These are phyloP conservation scores for Acanthurus lineatus DNA, from an alignment of 2,797 vertebrate species.

Conservation along the genomic window DNA sequence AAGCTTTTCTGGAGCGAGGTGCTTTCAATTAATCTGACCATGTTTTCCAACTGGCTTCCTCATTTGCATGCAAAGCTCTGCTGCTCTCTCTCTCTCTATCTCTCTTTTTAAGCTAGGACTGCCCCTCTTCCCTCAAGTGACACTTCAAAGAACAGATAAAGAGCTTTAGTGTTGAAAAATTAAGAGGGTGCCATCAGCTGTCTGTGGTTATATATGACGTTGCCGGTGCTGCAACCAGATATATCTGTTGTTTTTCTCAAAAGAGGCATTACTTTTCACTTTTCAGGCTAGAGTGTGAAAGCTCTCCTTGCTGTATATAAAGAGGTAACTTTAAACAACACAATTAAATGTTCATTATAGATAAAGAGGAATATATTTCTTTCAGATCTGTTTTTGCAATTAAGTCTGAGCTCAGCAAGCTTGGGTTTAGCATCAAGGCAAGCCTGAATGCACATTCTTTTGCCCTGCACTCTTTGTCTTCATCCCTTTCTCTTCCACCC, in stretches of 20 bases:
- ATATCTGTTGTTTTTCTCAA: neutral
- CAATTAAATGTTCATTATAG: neutral
- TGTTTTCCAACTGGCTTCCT: slow-evolving; percentile 57
- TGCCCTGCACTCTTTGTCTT: slow-evolving; percentile 59
- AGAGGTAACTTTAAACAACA: neutral
- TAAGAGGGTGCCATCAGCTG: slow-evolving; percentile 48
- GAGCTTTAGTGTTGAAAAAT: slow-evolving; percentile 58
- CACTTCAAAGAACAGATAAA: slow-evolving; percentile 62
- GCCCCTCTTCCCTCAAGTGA: slow-evolving; percentile 28
- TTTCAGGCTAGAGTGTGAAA: neutral
- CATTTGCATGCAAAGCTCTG: slow-evolving; percentile 74
- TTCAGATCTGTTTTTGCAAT: slow-evolving; percentile 19
- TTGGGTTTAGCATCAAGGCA: slow-evolving; percentile 37
- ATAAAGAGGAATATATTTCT: neutral
- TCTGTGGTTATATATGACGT: slow-evolving; percentile 35
- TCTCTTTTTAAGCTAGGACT: neutral
- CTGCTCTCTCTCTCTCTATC: neutral
- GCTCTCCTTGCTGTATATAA: neutral
- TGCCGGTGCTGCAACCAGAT: slow-evolving; percentile 15
- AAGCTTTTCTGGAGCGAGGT: slow-evolving; percentile 20
- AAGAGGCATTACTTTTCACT: slow-evolving; percentile 9
- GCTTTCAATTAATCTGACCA: slow-evolving; percentile 55
- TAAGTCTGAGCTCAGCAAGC: slow-evolving; percentile 6
- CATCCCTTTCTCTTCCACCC: slow-evolving; percentile 38
- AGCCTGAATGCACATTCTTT: slow-evolving; percentile 62